These are phyloP conservation scores for Cyrtodaria siliqua DNA, from an alignment of 2,888 invertebrate species.

Conservation along the genomic window DNA sequence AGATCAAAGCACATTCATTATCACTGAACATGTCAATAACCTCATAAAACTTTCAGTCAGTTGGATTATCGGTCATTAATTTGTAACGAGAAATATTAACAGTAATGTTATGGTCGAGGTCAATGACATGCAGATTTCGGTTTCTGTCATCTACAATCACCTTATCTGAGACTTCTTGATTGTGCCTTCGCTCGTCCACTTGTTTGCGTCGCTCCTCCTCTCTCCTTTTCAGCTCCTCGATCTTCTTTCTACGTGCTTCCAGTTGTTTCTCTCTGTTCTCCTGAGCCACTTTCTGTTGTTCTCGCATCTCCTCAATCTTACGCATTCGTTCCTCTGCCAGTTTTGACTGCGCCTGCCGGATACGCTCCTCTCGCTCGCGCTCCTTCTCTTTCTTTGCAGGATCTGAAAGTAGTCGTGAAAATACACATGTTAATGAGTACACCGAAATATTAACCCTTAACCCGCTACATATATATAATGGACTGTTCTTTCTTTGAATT, in stretches of 20 bases:
- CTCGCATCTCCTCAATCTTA: conserved; percentile 79
- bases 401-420: conserved; percentile 55
- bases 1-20: too few species aligned
- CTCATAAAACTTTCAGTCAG: too few species aligned
- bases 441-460: too few species aligned
- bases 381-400: conserved; percentile 75
- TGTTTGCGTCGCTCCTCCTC: conserved; percentile 79
- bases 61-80: too few species aligned
- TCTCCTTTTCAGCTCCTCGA: conserved; percentile 78
- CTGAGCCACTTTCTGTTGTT: conserved; percentile 79
- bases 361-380: conserved; percentile 78
- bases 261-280: conserved; percentile 81
- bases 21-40: too few species aligned
- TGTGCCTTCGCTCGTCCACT: conserved; percentile 78
- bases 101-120: too few species aligned
- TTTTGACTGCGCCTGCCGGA: conserved; percentile 72
- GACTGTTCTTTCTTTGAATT: too few species aligned
- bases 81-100: too few species aligned
- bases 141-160: too few species aligned
- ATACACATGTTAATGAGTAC: too few species aligned
- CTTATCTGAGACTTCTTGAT: conserved; percentile 75
- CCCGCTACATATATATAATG: too few species aligned
- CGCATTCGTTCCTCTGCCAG: conserved; percentile 76
- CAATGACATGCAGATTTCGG: too few species aligned
- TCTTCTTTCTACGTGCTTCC: conserved; percentile 76